Percentiles rank a stretch among this genome's conserved stretches.
phyloP scores from a whole-genome alignment of 2,888 invertebrate genomes.

The Erannis defoliaria region DNA sequence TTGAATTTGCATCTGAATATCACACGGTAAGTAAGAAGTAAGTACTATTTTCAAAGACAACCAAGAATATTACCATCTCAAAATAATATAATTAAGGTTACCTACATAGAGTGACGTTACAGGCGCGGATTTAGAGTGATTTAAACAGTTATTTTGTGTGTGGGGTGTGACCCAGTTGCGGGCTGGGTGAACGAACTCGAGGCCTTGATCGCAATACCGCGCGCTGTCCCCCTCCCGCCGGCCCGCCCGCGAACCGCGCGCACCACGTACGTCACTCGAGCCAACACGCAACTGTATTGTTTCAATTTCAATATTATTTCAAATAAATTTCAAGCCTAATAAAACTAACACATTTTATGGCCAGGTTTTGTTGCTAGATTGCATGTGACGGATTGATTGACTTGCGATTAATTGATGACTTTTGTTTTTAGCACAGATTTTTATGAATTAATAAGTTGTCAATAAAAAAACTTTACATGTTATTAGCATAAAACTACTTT shows the following conservation, averaged over 20 bases:
- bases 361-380: constrained; percentile 43
- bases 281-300: constrained; percentile 64
- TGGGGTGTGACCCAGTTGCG: constrained; percentile 79
- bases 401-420: constrained; percentile 6
- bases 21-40: neutral
- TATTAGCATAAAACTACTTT: no score
- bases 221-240: constrained; percentile 54
- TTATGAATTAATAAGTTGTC: neutral
- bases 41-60: constrained; percentile 21
- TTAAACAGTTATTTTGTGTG: constrained; percentile 79
- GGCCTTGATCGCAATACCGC: constrained; percentile 86
- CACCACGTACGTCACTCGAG: constrained; percentile 62
- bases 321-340: constrained; percentile 53
- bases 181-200: constrained; percentile 82
- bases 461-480: no score
- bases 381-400: constrained; percentile 45
- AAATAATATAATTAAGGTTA: constrained; percentile 60
- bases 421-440: constrained; percentile 18
- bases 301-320: constrained; percentile 60
- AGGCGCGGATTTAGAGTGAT: constrained; percentile 79
- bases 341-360: constrained; percentile 49
- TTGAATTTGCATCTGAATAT: neutral
- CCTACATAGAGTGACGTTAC: constrained; percentile 73
- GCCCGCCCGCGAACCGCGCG: constrained; percentile 47
- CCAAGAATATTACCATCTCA: constrained; percentile 21